Evolutionary conservation across 2,113 vertebrate species (phyloP).

Genomic region (Alethe castanea): DNA sequence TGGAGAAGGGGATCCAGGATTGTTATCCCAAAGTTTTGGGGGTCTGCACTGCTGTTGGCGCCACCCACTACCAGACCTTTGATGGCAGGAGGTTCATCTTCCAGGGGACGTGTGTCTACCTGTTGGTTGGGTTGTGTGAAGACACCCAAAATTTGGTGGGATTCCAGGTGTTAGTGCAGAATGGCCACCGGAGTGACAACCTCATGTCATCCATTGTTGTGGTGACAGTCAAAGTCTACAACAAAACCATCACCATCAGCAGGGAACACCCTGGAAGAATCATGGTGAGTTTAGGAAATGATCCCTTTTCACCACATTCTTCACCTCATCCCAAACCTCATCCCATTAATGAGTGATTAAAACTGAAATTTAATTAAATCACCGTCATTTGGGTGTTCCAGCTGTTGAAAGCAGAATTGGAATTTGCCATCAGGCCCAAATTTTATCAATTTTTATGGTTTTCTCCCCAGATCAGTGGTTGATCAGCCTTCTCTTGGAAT

Average conservation of each 20-base stretch:
- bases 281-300: neutral
- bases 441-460: neutral
- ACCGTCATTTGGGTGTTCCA: neutral
- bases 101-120: conserved; percentile 76
- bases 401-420: neutral
- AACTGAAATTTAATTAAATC: neutral
- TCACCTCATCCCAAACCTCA: neutral
- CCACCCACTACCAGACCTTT: conserved; percentile 71
- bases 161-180: conserved; percentile 77
- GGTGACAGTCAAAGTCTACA: conserved; percentile 69
- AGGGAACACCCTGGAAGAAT: conserved; percentile 20
- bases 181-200: conserved; percentile 30
- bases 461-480: neutral
- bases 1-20: conserved; percentile 55
- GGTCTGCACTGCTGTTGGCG: conserved; percentile 59
- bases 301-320: neutral
- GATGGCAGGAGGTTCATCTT: conserved; percentile 71
- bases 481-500: neutral
- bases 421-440: neutral
- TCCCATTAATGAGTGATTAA: neutral
- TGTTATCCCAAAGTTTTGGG: conserved; percentile 50
- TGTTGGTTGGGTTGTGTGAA: conserved; percentile 61
- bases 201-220: conserved; percentile 36
- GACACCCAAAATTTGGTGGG: neutral
- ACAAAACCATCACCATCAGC: conserved; percentile 43